Percentiles rank a stretch among this genome's conserved stretches.
Conservation (phyloP, 2,797 vertebrate genomes). For the Threskiornis aethiopicus region DNA sequence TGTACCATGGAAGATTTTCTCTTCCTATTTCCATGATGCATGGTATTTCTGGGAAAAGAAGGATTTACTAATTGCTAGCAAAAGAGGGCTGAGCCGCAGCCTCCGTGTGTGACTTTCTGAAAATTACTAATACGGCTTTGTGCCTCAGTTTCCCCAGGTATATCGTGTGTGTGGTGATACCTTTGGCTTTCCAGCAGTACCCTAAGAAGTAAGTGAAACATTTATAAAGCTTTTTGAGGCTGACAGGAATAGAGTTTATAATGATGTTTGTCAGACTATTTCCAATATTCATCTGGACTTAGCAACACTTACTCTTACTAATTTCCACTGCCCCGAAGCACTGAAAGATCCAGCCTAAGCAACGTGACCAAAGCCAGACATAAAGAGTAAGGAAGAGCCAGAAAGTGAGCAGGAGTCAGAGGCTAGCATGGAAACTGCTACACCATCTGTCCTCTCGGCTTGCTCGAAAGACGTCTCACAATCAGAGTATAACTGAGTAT, state of each 20-base stretch:
- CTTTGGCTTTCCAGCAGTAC: neutral
- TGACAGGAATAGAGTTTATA: neutral
- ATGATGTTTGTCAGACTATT: neutral
- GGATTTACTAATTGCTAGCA: neutral
- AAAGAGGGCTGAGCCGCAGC: neutral
- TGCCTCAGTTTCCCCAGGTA: slow-evolving; percentile 37
- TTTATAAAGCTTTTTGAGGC: neutral
- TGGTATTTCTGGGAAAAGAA: neutral
- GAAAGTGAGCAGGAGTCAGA: slow-evolving; percentile 52
- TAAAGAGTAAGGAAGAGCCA: slow-evolving; percentile 38
- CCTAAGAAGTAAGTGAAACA: neutral
- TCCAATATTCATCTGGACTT: neutral
- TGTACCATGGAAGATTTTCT: neutral
- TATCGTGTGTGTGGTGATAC: rapidly evolving
- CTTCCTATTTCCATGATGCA: neutral
- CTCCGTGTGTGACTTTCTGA: rapidly evolving
- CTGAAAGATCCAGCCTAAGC: neutral
- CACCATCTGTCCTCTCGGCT: slow-evolving; percentile 52
- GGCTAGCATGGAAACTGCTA: slow-evolving; percentile 20
- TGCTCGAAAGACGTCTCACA: slow-evolving; percentile 10
- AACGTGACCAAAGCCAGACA: neutral
- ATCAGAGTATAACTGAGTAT: neutral
- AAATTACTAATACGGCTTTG: rapidly evolving
- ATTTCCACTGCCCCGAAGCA: neutral
- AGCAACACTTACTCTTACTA: neutral